Percentiles rank a stretch among this genome's conserved stretches.
phyloP scores from a whole-genome alignment of 1,140 invertebrate species.

The Vanessa tameamea region DNA sequence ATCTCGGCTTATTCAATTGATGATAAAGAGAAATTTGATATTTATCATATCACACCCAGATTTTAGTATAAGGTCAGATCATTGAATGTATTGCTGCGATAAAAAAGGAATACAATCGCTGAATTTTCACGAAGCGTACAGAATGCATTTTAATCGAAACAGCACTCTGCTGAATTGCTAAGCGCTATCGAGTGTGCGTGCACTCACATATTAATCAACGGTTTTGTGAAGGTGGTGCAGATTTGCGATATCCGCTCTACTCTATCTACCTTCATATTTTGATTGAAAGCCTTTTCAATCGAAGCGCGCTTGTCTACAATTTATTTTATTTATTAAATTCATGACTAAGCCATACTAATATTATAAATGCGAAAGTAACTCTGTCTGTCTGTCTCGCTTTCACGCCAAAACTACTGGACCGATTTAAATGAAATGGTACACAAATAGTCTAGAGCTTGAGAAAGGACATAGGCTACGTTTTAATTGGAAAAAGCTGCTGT shows the following conservation, averaged over 20 bases:
- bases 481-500: too few relatives aligned
- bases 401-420: too few relatives aligned
- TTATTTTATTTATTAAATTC: background rate
- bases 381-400: too few relatives aligned
- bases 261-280: background rate
- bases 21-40: too few relatives aligned
- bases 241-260: constrained; percentile 14
- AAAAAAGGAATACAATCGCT: background rate
- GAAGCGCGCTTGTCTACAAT: background rate
- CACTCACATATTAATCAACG: constrained; percentile 15
- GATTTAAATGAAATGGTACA: too few relatives aligned
- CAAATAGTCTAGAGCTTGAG: too few relatives aligned
- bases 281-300: constrained; percentile 8
- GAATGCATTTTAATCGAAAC: constrained; percentile 9
- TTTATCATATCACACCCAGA: too few relatives aligned
- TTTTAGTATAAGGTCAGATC: background rate
- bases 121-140: background rate
- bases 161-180: constrained; percentile 12
- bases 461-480: too few relatives aligned
- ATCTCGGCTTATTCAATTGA: too few relatives aligned
- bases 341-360: too few relatives aligned
- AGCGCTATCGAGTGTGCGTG: constrained; percentile 11
- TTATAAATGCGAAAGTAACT: too few relatives aligned
- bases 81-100: background rate
- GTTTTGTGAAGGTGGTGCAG: constrained; percentile 14